Evolutionary conservation across 2,888 invertebrate species (phyloP).

Genomic region (Alloplasta piceator): DNA sequence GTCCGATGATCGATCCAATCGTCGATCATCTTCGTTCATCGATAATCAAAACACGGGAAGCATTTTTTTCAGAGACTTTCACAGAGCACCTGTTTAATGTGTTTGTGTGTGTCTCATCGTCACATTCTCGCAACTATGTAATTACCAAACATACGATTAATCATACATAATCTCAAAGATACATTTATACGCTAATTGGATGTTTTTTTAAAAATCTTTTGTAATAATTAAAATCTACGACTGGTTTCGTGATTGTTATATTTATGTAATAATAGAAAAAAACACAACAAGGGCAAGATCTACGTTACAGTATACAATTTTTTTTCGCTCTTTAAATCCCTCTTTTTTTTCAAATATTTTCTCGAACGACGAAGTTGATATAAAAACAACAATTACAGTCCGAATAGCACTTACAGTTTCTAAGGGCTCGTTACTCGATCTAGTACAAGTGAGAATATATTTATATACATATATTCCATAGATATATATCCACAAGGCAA

Average conservation of each 20-base stretch:
- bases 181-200: conserved; percentile 16
- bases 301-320: conserved; percentile 75
- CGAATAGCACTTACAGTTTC: conserved; percentile 53
- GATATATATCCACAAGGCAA: too few relatives aligned
- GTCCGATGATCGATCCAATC: conserved; percentile 12
- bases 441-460: conserved; percentile 46
- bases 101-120: conserved; percentile 13
- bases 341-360: conserved; percentile 39
- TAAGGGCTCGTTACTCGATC: conserved; percentile 43
- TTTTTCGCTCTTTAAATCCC: conserved; percentile 32
- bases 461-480: too few relatives aligned
- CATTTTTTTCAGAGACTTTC: conserved; percentile 38
- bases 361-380: conserved; percentile 77
- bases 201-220: conserved; percentile 20
- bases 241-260: conserved; percentile 57
- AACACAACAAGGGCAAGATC: conserved; percentile 81
- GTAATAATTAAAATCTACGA: conserved; percentile 31
- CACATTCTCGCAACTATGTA: conserved; percentile 1
- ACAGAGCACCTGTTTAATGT: conserved; percentile 21
- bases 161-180: conserved; percentile 32
- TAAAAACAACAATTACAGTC: conserved; percentile 79
- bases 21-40: background rate
- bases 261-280: conserved; percentile 70
- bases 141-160: conserved; percentile 10
- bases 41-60: conserved; percentile 22